These are phyloP conservation scores for Meliscaeva auricollis DNA, from an alignment of 2,888 invertebrate species.

Conservation along the genomic window DNA sequence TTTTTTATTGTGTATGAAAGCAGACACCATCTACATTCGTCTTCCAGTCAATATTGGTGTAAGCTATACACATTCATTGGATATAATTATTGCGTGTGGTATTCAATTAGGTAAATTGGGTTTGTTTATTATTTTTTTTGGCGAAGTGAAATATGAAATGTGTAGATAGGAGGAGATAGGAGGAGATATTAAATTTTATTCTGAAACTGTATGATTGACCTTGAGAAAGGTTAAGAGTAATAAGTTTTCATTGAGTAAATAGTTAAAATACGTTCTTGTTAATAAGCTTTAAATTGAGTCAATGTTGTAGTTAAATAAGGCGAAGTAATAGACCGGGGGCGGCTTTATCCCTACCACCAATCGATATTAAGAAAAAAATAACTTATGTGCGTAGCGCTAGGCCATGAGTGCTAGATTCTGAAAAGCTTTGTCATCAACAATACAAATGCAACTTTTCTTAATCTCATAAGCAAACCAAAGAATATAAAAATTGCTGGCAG, in stretches of 20 bases:
- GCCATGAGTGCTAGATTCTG: too few relatives aligned
- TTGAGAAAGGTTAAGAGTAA: neutral
- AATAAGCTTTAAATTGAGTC: too few relatives aligned
- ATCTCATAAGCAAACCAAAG: too few relatives aligned
- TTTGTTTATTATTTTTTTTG: neutral
- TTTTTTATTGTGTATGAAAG: neutral
- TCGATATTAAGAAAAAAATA: too few relatives aligned
- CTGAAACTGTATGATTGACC: neutral
- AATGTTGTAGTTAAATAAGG: too few relatives aligned
- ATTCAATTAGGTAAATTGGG: constrained; percentile 21
- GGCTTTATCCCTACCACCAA: too few relatives aligned
- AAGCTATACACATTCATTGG: constrained; percentile 8
- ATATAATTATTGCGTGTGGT: constrained; percentile 22
- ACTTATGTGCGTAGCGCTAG: too few relatives aligned
- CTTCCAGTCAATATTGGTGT: constrained; percentile 8
- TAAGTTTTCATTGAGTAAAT: neutral
- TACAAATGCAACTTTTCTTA: too few relatives aligned
- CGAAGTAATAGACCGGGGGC: too few relatives aligned
- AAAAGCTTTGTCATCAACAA: too few relatives aligned
- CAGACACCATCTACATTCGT: neutral
- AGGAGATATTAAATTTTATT: neutral
- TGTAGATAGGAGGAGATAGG: neutral
- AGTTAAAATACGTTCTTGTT: neutral
- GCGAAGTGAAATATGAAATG: neutral
- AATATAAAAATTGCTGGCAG: too few relatives aligned